These are phyloP conservation scores for Euproctis similis DNA, from an alignment of 2,888 invertebrate genomes.

Conservation along the genomic window DNA sequence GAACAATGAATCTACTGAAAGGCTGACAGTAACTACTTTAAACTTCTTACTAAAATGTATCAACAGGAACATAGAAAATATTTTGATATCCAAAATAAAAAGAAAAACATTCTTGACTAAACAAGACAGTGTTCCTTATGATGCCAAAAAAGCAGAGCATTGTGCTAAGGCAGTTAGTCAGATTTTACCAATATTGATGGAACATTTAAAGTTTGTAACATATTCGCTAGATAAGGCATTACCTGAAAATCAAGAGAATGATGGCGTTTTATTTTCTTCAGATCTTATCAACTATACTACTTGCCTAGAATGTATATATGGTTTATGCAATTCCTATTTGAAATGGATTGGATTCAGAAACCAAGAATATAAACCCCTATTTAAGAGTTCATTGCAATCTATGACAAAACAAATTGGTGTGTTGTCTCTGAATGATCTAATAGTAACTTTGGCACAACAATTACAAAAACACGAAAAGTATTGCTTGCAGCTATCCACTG, in stretches of 20 bases:
- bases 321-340: constrained; percentile 74
- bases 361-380: constrained; percentile 45
- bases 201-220: constrained; percentile 43
- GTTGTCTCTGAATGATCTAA: constrained; percentile 44
- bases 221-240: constrained; percentile 37
- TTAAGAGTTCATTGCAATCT: constrained; percentile 54
- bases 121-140: constrained; percentile 39
- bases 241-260: constrained; percentile 29
- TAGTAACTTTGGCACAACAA: constrained; percentile 47
- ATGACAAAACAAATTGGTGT: constrained; percentile 40
- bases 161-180: constrained; percentile 43
- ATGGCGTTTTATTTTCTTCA: constrained; percentile 30
- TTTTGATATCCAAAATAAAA: constrained; percentile 55
- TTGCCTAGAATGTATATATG: constrained; percentile 73
- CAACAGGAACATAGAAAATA: constrained; percentile 41
- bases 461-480: constrained; percentile 64
- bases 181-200: constrained; percentile 46
- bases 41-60: constrained; percentile 46
- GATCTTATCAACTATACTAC: constrained; percentile 46
- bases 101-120: constrained; percentile 52
- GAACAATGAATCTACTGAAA: constrained; percentile 30
- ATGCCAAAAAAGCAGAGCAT: constrained; percentile 45
- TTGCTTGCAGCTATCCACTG: constrained; percentile 73
- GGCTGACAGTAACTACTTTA: constrained; percentile 45
- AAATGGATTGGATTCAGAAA: constrained; percentile 79